A percentile compares a stretch with the other conserved stretches of the same genome.
These are phyloP conservation scores for Aleiodes leptofemur DNA, from an alignment of 2,888 invertebrate species.

Conservation along the genomic window DNA sequence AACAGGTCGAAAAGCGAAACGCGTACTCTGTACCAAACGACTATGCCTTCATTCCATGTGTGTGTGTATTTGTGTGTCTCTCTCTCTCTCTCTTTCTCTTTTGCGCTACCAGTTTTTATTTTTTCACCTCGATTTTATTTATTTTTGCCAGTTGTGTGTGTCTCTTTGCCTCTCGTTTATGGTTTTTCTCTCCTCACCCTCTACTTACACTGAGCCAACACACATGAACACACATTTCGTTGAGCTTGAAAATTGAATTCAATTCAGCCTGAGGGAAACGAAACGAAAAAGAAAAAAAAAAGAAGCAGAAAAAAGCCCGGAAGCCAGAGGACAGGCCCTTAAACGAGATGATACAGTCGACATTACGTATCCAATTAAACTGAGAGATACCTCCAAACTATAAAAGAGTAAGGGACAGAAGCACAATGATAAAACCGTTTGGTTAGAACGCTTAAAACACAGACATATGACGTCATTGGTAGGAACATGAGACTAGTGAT, in stretches of 20 bases:
- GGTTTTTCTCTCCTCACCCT: neutral
- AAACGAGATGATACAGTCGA: neutral
- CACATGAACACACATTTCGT: neutral
- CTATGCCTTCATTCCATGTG: neutral
- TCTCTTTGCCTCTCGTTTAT: neutral
- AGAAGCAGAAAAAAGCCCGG: neutral
- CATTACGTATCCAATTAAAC: conserved; percentile 25
- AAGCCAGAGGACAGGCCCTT: neutral
- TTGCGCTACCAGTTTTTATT: conserved; percentile 11
- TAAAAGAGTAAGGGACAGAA: neutral
- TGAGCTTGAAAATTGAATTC: conserved; percentile 22
- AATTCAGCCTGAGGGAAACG: neutral
- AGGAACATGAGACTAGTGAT: no score
- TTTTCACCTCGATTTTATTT: conserved; percentile 4
- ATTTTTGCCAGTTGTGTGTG: neutral
- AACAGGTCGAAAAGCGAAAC: conserved; percentile 52
- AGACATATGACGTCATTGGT: no score
- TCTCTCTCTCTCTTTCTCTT: conserved; percentile 18
- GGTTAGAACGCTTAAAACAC: no score
- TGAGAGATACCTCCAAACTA: conserved; percentile 6
- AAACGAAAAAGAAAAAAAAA: neutral
- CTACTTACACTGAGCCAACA: neutral
- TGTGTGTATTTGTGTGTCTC: conserved; percentile 16
- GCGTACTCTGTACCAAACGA: conserved; percentile 26
- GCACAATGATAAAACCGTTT: no score